These are phyloP conservation scores for Cygnus atratus DNA, from an alignment of 2,113 vertebrate genomes.

Conservation along the genomic window DNA sequence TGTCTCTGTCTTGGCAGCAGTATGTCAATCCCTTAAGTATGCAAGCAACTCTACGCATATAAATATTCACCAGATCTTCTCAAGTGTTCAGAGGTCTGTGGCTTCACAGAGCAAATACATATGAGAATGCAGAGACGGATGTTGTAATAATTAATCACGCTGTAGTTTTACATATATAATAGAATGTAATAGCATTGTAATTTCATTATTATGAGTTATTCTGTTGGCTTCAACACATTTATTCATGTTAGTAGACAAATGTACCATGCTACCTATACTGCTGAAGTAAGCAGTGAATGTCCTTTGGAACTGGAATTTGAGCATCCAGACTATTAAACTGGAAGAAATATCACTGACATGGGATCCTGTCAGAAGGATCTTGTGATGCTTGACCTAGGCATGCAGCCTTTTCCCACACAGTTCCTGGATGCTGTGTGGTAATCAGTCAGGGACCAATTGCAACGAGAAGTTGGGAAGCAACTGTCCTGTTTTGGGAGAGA, in stretches of 20 bases:
- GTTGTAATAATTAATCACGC: neutral
- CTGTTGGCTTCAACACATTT: neutral
- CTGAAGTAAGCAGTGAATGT: neutral
- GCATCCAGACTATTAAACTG: neutral
- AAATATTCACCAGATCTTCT: conserved; percentile 7
- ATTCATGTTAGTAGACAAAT: neutral
- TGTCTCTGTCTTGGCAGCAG: neutral
- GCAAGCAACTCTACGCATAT: neutral
- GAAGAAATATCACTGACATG: neutral
- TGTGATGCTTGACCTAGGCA: neutral
- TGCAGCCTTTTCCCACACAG: neutral
- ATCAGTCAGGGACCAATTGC: neutral
- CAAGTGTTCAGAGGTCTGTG: neutral
- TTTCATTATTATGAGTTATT: neutral
- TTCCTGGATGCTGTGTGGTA: neutral
- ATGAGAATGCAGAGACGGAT: neutral
- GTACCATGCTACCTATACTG: neutral
- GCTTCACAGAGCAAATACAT: neutral
- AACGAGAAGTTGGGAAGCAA: neutral
- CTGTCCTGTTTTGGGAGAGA: neutral
- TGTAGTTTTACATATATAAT: neutral
- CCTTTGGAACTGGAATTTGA: neutral
- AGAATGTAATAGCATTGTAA: neutral
- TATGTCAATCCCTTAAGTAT: neutral
- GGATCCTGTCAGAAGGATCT: neutral